Conservation (phyloP, 1,140 invertebrate species). For the Cotesia vestalis region DNA sequence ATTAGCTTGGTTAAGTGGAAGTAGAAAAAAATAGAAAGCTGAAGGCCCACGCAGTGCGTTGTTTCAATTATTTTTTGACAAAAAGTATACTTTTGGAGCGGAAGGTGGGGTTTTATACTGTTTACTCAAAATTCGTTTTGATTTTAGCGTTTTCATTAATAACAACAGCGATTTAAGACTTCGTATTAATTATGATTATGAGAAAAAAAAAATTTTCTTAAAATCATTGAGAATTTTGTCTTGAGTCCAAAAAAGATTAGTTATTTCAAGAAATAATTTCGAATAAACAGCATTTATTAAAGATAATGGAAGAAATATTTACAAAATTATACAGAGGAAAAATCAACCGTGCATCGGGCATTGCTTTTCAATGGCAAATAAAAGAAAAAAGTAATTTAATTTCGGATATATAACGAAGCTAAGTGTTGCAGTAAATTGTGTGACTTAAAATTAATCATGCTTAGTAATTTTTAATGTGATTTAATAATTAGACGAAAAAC, state of each 20-base stretch:
- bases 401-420: no score
- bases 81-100: conserved; percentile 49
- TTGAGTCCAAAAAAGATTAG: background rate
- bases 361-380: no score
- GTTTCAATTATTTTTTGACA: conserved; percentile 41
- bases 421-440: no score
- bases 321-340: background rate
- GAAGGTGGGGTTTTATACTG: conserved; percentile 53
- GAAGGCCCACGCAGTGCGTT: conserved; percentile 64
- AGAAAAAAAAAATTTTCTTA: no score
- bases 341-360: conserved; percentile 31
- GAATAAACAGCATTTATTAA: background rate
- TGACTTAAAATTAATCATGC: no score
- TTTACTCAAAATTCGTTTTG: conserved; percentile 9
- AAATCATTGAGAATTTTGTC: no score
- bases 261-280: background rate
- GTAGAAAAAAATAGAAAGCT: conserved; percentile 44
- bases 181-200: no score
- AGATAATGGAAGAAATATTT: conserved; percentile 18
- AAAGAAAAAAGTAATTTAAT: no score
- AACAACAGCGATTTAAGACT: background rate
- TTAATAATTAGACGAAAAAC: no score
- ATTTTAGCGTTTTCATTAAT: background rate
- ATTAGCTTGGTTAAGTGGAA: background rate
- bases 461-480: no score